Conservation (phyloP, 2,113 vertebrate genomes). For the Nyctereutes procyonoides region DNA sequence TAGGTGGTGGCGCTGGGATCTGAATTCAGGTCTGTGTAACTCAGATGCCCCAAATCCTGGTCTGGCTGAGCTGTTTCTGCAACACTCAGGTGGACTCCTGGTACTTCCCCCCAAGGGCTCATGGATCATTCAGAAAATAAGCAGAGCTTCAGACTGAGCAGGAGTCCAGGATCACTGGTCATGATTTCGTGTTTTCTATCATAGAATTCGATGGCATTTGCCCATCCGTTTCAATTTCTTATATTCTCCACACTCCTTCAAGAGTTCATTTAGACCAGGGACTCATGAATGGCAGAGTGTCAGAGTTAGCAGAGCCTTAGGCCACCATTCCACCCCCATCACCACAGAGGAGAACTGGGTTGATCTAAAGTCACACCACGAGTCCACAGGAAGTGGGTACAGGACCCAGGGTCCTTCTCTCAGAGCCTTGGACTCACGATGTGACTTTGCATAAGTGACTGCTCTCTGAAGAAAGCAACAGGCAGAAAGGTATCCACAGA, state of each 20-base stretch:
- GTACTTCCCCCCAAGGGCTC: not conserved
- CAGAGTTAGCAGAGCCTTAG: not conserved
- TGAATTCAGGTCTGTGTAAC: not conserved
- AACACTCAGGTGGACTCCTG: not conserved
- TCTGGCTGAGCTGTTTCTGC: not conserved
- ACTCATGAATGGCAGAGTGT: not conserved
- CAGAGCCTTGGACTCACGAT: not conserved
- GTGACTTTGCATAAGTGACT: not conserved
- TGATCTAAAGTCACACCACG: not conserved
- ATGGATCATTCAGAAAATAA: not conserved
- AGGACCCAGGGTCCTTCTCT: not conserved
- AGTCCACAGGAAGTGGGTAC: not conserved
- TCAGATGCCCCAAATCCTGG: not conserved
- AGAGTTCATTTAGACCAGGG: slow-evolving; percentile 13
- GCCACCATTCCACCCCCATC: not conserved
- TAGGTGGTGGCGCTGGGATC: not conserved
- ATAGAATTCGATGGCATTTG: not conserved
- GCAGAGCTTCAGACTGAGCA: not conserved
- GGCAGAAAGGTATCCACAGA: not conserved
- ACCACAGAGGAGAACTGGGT: not conserved
- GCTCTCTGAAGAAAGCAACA: not conserved
- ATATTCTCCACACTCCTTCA: not conserved
- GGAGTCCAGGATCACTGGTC: not conserved
- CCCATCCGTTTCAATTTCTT: not conserved
- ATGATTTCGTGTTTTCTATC: not conserved